phyloP scores from a whole-genome alignment of 2,888 invertebrate genomes.

The Eledona agricola region DNA sequence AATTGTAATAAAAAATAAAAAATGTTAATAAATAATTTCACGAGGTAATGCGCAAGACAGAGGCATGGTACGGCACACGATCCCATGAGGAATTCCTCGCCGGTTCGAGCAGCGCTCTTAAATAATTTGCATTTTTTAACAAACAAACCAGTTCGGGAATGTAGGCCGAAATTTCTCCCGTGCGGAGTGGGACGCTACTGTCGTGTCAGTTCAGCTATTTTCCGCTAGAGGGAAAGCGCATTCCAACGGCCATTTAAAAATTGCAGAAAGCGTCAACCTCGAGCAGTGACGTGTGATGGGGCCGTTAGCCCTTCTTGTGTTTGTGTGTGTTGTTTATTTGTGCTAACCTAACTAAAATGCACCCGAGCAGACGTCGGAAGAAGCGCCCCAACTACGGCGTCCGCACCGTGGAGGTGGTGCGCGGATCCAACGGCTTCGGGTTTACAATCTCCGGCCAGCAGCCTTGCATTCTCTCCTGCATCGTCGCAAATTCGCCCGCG shows the following conservation, averaged over 20 bases:
- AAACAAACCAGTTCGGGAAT: conserved; percentile 41
- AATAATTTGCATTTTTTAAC: conserved; percentile 33
- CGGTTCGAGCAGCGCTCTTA: conserved; percentile 18
- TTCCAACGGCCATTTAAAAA: conserved; percentile 59
- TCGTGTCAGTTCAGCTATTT: conserved; percentile 40
- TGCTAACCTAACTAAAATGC: conserved; percentile 60
- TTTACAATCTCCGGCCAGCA: conserved; percentile 97
- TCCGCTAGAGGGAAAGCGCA: conserved; percentile 47
- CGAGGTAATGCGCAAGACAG: too few species aligned
- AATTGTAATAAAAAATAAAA: too few species aligned
- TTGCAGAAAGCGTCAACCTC: conserved; percentile 45
- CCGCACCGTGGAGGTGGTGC: conserved; percentile 82
- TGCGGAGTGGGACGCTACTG: conserved; percentile 26
- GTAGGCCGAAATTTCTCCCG: conserved; percentile 40
- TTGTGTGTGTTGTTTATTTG: conserved; percentile 20
- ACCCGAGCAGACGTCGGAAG: conserved; percentile 72
- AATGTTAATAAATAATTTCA: too few species aligned
- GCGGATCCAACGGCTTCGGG: conserved; percentile 93
- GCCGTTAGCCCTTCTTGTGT: conserved; percentile 34
- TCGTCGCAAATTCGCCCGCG: conserved; percentile 89
- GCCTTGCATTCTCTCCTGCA: conserved; percentile 94
- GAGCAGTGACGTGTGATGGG: conserved; percentile 37
- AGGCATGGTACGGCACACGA: too few species aligned
- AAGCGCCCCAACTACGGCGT: conserved; percentile 79
- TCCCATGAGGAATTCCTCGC: too few species aligned